Percentiles rank a stretch among this genome's conserved stretches.
Evolutionary conservation across 2,113 vertebrate genomes (phyloP).

Genomic region (Sylvilagus bachmani): DNA sequence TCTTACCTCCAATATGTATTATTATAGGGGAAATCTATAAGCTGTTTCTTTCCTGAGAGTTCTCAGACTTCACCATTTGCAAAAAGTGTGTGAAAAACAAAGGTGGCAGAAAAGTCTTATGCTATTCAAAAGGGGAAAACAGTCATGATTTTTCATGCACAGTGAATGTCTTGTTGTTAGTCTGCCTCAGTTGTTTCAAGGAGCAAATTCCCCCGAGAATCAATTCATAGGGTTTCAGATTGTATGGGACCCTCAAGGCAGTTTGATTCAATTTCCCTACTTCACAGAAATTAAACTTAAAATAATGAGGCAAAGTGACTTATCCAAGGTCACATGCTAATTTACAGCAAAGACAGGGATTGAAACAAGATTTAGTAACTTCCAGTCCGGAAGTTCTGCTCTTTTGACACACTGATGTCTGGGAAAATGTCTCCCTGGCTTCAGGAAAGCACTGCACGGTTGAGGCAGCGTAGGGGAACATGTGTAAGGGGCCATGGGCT

Average conservation of each 20-base stretch:
- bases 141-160: neutral
- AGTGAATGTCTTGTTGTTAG: slow-evolving; percentile 3
- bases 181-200: neutral
- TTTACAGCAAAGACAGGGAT: neutral
- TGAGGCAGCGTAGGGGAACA: neutral
- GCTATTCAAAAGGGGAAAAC: neutral
- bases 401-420: neutral
- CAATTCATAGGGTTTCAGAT: neutral
- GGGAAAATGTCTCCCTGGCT: neutral
- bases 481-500: neutral
- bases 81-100: neutral
- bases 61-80: neutral
- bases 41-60: neutral
- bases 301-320: neutral
- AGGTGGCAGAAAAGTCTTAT: neutral
- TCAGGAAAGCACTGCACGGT: neutral
- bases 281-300: slow-evolving; percentile 7
- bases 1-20: neutral
- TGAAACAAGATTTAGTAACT: neutral
- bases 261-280: neutral
- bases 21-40: neutral
- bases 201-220: neutral
- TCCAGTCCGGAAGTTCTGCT: neutral
- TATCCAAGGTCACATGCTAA: neutral
- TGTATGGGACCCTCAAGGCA: neutral